phyloP scores from a whole-genome alignment of 2,888 invertebrate species.

The Lampropteryx suffumata region DNA sequence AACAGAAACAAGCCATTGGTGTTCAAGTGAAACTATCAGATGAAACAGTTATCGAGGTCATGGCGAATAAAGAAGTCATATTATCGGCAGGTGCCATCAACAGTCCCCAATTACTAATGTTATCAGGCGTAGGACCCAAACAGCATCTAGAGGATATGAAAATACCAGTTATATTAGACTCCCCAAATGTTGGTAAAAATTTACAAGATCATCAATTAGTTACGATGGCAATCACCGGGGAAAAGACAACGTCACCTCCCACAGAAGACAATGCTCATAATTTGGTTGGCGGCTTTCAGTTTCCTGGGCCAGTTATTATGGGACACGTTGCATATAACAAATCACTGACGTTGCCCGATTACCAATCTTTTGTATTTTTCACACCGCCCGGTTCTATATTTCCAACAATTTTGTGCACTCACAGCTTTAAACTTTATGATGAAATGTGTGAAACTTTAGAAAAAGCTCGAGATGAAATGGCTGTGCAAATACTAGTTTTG shows the following conservation, averaged over 20 bases:
- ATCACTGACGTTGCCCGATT: too few species aligned
- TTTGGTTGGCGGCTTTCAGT: conserved; percentile 28
- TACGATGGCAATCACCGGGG: too few species aligned
- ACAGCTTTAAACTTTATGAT: conserved; percentile 20
- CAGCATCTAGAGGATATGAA: conserved; percentile 38
- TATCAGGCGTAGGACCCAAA: conserved; percentile 38
- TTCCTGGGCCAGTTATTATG: too few species aligned
- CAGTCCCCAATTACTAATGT: conserved; percentile 37
- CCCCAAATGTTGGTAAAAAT: too few species aligned
- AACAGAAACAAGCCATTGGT: too few species aligned
- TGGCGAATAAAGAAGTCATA: conserved; percentile 29
- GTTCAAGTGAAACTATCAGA: too few species aligned
- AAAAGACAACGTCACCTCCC: conserved; percentile 18
- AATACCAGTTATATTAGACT: too few species aligned
- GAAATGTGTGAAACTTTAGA: conserved; percentile 17
- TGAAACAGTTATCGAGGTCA: too few species aligned
- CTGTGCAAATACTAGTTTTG: not conserved
- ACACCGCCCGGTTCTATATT: conserved; percentile 13
- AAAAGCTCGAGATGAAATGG: not conserved
- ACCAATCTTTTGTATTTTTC: not conserved
- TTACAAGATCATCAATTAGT: too few species aligned
- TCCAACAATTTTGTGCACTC: conserved; percentile 21
- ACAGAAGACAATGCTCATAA: conserved; percentile 25
- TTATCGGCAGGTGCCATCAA: conserved; percentile 48
- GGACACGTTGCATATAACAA: too few species aligned